phyloP scores from a whole-genome alignment of 1,140 invertebrate genomes.

The Drosophila serrata region DNA sequence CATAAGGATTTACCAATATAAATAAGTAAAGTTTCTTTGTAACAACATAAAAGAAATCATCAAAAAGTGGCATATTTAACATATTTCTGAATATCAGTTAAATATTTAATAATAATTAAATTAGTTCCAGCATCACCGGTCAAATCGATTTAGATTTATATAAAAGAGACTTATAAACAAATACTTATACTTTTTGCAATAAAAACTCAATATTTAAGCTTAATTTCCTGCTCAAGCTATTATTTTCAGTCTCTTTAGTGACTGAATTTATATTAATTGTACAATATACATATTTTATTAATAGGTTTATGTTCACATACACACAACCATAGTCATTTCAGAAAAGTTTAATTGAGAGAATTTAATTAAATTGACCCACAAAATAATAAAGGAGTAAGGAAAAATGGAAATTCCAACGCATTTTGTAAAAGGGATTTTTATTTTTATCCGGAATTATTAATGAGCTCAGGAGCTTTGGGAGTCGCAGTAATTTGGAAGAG shows the following conservation, averaged over 20 bases:
- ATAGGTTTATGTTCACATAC: neutral
- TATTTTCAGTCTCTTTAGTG: neutral
- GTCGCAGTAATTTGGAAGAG: constrained; percentile 14
- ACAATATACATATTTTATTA: neutral
- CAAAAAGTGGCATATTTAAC: neutral
- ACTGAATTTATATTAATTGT: neutral
- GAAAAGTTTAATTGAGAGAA: constrained; percentile 2
- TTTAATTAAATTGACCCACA: constrained; percentile 24
- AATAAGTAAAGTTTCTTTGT: neutral
- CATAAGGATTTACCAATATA: neutral
- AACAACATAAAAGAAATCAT: neutral
- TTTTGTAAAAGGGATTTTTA: constrained; percentile 14
- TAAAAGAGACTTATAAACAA: no score
- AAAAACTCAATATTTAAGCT: neutral
- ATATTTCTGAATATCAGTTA: no score
- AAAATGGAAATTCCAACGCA: constrained; percentile 11
- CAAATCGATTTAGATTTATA: no score
- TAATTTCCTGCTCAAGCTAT: neutral
- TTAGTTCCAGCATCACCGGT: no score
- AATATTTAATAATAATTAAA: no score
- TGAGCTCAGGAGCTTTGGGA: constrained; percentile 37
- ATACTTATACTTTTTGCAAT: neutral
- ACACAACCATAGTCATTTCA: neutral
- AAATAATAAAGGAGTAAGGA: constrained; percentile 12
- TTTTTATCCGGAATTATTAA: constrained; percentile 30